Base-by-base conservation (phyloP, 2,113 vertebrate genomes). In the Paralichthys olivaceus region DNA sequence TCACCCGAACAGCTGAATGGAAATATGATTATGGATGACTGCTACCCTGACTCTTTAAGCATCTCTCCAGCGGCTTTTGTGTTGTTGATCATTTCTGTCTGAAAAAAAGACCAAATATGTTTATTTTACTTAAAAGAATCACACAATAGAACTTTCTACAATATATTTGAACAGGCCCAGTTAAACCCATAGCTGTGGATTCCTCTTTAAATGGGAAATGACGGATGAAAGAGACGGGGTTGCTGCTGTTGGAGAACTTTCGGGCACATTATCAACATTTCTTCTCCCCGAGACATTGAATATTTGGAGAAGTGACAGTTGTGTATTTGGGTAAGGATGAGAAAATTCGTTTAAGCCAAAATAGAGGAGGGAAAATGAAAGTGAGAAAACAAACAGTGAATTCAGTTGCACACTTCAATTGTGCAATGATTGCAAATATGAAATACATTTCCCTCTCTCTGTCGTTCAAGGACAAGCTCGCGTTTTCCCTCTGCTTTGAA, bases 251-350 rank as follows among this genome's bases (percentile, higher is more conserved):
- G 80, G 84, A 86, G 82, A 75, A 70, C 76, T 80, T 74, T 81
- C 32, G 66, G 85, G 80, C 80, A 83, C 55, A 77, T 81, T 58
- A 74, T 88, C 88, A 84, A 75, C 77, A 82, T 89, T 79, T 85
- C 65, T 83, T 82, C 78, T 89, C 83, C 53, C 34, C 29, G 61
- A 89, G 84, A 90, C 87, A 59, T 75, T 84, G 84, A 78, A 79
- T 85, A 78, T 84, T 90, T 85, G 66, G 54, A 87, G 71, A 85
- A 80, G 74, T 81, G 87, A 81, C 85, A 84, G 75, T 60, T 86
- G 87, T 88, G 76, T 89, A 88, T 90, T 89, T 90, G 79, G 65
- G 68, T 86, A 88, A 85, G 75, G 58, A 89, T 72, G 75, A 88
- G 78, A 83, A 84, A 86, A 81, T 83, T 74, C 17, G 28, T 84